These are phyloP conservation scores for Myodes glareolus DNA, from an alignment of 2,113 vertebrate species.

Conservation along the genomic window DNA sequence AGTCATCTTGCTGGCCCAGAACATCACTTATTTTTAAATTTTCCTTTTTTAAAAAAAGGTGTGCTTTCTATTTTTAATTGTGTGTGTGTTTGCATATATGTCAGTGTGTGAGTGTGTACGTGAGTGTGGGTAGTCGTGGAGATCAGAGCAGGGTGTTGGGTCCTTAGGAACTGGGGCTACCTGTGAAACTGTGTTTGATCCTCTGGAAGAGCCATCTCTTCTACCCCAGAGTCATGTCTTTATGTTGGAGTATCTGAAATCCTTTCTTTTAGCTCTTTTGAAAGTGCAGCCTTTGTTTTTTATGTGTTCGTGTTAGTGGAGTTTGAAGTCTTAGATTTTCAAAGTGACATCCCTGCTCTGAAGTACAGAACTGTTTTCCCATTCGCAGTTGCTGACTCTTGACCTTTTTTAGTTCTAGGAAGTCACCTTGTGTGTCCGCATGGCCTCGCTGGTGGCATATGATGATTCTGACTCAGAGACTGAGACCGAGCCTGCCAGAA, in stretches of 20 bases:
- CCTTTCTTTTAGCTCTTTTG: background rate
- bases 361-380: rapidly evolving
- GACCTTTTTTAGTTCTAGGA: constrained; percentile 37
- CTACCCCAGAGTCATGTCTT: background rate
- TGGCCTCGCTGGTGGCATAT: constrained; percentile 95
- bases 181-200: background rate
- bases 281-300: background rate
- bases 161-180: background rate
- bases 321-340: background rate
- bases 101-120: background rate
- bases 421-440: constrained; percentile 43
- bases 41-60: background rate
- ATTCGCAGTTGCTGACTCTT: background rate
- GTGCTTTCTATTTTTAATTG: background rate
- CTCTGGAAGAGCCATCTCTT: background rate
- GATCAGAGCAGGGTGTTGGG: background rate
- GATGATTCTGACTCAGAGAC: constrained; percentile 93
- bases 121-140: background rate
- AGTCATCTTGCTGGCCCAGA: background rate
- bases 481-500: constrained; percentile 77
- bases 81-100: background rate
- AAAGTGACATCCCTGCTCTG: background rate
- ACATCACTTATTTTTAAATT: background rate
- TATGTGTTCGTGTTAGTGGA: background rate
- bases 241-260: background rate